These are phyloP conservation scores for Melanotaenia parkinsoni DNA, from an alignment of 2,797 vertebrate genomes.

Conservation along the genomic window DNA sequence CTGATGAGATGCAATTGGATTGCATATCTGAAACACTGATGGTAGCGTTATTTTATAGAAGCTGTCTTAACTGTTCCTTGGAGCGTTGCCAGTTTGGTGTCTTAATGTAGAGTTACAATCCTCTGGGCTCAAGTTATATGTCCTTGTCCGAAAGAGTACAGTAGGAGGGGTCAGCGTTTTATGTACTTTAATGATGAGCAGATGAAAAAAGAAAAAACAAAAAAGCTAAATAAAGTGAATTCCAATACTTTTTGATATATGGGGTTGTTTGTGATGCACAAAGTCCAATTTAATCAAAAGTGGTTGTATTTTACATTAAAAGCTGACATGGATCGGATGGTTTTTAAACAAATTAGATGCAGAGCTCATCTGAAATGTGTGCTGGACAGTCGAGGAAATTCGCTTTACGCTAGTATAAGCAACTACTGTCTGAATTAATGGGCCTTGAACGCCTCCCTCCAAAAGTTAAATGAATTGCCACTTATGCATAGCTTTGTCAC, in stretches of 20 bases:
- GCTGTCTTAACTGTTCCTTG: constrained; percentile 72
- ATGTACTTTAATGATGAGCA: constrained; percentile 73
- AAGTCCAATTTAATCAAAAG: constrained; percentile 73
- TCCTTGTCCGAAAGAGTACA: constrained; percentile 61
- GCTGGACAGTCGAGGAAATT: constrained; percentile 61
- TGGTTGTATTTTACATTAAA: constrained; percentile 72
- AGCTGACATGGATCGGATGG: constrained; percentile 68
- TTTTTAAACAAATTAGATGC: constrained; percentile 73
- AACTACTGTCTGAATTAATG: constrained; percentile 63
- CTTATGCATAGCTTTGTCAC: constrained; percentile 57
- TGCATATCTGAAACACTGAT: constrained; percentile 75
- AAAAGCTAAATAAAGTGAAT: constrained; percentile 51
- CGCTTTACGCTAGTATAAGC: constrained; percentile 63
- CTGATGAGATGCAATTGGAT: constrained; percentile 80
- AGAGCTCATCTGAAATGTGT: constrained; percentile 59
- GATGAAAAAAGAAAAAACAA: constrained; percentile 12
- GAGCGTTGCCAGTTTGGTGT: constrained; percentile 70
- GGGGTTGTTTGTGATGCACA: constrained; percentile 60
- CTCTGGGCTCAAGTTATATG: constrained; percentile 64
- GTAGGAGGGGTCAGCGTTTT: constrained; percentile 66
- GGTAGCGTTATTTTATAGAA: constrained; percentile 75
- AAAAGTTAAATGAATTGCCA: constrained; percentile 54
- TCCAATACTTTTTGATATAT: constrained; percentile 61
- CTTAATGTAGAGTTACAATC: constrained; percentile 69
- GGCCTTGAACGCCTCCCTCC: constrained; percentile 47